Evolutionary conservation across 2,797 vertebrate genomes (phyloP), one percentile per base, ranked within the genome.

Genomic region (Manis pentadactyla): DNA sequence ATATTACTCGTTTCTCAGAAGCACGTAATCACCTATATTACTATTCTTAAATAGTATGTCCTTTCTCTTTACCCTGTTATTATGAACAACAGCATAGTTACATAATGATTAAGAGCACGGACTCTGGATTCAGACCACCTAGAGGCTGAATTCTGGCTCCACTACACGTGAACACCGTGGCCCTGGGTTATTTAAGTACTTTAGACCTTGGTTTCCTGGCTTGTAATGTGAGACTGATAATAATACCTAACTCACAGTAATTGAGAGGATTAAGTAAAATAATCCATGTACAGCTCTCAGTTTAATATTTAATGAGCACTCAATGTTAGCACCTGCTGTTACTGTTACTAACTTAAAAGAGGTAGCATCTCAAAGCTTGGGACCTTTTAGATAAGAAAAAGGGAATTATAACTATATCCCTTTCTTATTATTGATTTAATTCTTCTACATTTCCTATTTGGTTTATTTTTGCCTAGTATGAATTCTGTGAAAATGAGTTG

Each of bases 401-500:
- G 37, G 79, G 39, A 82, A 49, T 49, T 69, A 21, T 29, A n/a
- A 34, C 39, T 49, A 0, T 39, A 34, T 66, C 39, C 21, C 14
- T 66, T 46, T 57, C 29, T 94, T 86, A 66, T n/a, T 75, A 34
- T 13, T 84, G 64, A 46, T 27, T 78, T 31, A 75, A 53, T 84
- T 85, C 46, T 73, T 91, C 8, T 74, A 3, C 23, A 21, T 68
- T 75, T 92, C 73, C 17, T 87, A 5, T 25, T 77, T 59, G 61
- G 34, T 39, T 92, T 92, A 34, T 66, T 89, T 84, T 75, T 93
- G 46, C 46, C 64, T 64, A 27, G 14, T 83, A 42, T 59, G 83
- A 69, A 75, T 75, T 88, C 81, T 93, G 19, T 93, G 63, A 68
- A 74, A 69, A 61, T 57, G 37, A 94, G 8, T 49, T 88, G 34